phyloP scores from a whole-genome alignment of 2,888 invertebrate species.

The Scaptomyza reducta region DNA sequence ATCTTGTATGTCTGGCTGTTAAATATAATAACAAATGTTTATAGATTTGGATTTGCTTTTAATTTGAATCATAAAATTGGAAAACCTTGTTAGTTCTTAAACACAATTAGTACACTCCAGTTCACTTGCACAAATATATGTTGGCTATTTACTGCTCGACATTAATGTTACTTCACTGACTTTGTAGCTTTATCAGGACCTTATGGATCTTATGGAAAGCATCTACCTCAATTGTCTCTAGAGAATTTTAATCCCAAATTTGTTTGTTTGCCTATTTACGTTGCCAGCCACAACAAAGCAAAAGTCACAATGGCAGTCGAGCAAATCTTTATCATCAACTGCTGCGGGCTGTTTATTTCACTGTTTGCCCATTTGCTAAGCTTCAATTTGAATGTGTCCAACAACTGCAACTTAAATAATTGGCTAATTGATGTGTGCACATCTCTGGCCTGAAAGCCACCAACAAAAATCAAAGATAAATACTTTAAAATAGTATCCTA shows the following conservation, averaged over 20 bases:
- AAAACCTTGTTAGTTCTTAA: too few species aligned
- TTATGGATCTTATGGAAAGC: neutral
- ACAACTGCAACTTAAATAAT: slow-evolving; percentile 10
- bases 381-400: slow-evolving; percentile 8
- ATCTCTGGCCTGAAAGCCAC: slow-evolving; percentile 1
- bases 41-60: too few species aligned
- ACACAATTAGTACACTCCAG: too few species aligned
- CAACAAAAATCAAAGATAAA: neutral
- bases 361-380: slow-evolving; percentile 24
- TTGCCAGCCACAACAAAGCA: slow-evolving; percentile 25
- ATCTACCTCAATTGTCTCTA: neutral
- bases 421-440: slow-evolving; percentile 41
- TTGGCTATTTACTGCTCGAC: slow-evolving; percentile 22
- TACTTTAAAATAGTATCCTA: slow-evolving; percentile 1
- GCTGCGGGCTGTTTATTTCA: slow-evolving; percentile 44
- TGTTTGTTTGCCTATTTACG: slow-evolving; percentile 45
- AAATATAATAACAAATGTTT: neutral
- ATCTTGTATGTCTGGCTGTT: neutral
- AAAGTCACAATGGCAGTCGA: slow-evolving; percentile 23
- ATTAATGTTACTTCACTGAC: neutral
- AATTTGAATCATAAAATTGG: too few species aligned
- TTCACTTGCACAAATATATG: slow-evolving; percentile 1
- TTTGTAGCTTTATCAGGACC: too few species aligned
- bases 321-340: slow-evolving; percentile 37
- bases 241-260: neutral